These are phyloP conservation scores for Cybosia mesomella DNA, from an alignment of 2,888 invertebrate species.

Conservation along the genomic window DNA sequence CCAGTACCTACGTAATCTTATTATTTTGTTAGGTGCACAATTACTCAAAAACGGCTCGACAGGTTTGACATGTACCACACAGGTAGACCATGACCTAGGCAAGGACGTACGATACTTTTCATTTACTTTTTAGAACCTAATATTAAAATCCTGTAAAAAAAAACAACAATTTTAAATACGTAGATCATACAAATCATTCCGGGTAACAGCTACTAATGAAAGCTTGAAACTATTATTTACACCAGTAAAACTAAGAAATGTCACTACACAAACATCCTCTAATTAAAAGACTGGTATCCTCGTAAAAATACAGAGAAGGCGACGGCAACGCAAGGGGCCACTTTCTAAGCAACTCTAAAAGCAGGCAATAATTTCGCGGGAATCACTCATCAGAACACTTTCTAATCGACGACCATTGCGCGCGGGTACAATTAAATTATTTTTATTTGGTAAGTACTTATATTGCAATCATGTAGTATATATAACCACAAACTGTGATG, in stretches of 20 bases:
- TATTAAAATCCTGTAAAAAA: no score
- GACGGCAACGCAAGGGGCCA: slow-evolving; percentile 69
- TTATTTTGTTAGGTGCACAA: no score
- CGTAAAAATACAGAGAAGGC: slow-evolving; percentile 72
- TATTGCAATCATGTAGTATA: slow-evolving; percentile 5
- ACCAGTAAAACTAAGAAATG: slow-evolving; percentile 19
- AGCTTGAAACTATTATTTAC: slow-evolving; percentile 1
- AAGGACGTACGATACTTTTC: no score
- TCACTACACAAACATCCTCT: slow-evolving; percentile 61
- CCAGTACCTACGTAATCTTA: no score
- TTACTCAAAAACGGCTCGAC: background rate
- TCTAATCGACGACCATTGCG: slow-evolving; percentile 79
- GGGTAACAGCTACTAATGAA: background rate
- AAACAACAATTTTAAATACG: background rate
- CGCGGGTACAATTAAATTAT: slow-evolving; percentile 71
- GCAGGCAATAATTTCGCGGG: slow-evolving; percentile 81
- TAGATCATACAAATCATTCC: background rate
- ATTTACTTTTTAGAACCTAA: no score
- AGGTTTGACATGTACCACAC: background rate
- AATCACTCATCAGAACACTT: slow-evolving; percentile 84
- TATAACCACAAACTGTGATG: background rate
- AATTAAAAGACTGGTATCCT: slow-evolving; percentile 70
- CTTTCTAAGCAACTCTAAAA: slow-evolving; percentile 82
- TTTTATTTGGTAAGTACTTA: slow-evolving; percentile 40
- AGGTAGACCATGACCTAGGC: no score